Percentiles rank a stretch among this genome's conserved stretches.
phyloP scores from a whole-genome alignment of 2,888 invertebrate species.

The Ochropacha duplaris region DNA sequence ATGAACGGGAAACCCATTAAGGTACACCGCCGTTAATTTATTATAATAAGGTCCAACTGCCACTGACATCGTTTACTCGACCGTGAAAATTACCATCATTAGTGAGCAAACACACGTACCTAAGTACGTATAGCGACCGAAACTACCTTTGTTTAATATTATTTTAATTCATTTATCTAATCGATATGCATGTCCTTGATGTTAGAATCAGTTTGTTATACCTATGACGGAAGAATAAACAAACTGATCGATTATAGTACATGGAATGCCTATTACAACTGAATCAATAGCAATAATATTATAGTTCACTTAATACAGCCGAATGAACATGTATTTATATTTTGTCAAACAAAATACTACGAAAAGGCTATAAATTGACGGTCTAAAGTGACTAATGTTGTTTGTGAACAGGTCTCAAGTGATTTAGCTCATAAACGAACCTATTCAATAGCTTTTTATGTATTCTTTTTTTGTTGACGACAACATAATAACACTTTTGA shows the following conservation, averaged over 20 bases:
- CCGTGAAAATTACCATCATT: conserved; percentile 78
- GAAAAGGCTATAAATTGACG: conserved; percentile 2
- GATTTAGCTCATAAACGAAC: conserved; percentile 30
- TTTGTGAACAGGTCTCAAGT: conserved; percentile 3
- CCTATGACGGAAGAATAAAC: neutral
- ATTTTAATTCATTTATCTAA: conserved; percentile 7
- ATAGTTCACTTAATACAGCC: neutral
- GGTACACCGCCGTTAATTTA: conserved; percentile 73
- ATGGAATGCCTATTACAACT: too few relatives aligned
- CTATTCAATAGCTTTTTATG: conserved; percentile 38
- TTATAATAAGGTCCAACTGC: conserved; percentile 79
- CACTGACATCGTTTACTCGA: conserved; percentile 61
- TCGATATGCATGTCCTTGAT: neutral
- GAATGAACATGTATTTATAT: neutral
- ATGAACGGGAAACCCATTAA: conserved; percentile 67
- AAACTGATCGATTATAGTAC: neutral
- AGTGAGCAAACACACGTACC: conserved; percentile 53
- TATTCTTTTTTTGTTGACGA: conserved; percentile 40
- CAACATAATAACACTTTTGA: conserved; percentile 49
- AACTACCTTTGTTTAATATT: conserved; percentile 7
- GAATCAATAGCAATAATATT: too few relatives aligned
- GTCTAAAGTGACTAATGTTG: neutral
- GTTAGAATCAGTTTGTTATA: neutral
- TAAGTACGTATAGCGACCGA: conserved; percentile 33
- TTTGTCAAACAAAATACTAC: conserved; percentile 1